phyloP scores from a whole-genome alignment of 2,888 invertebrate species.

The Dasypogon diadema region DNA sequence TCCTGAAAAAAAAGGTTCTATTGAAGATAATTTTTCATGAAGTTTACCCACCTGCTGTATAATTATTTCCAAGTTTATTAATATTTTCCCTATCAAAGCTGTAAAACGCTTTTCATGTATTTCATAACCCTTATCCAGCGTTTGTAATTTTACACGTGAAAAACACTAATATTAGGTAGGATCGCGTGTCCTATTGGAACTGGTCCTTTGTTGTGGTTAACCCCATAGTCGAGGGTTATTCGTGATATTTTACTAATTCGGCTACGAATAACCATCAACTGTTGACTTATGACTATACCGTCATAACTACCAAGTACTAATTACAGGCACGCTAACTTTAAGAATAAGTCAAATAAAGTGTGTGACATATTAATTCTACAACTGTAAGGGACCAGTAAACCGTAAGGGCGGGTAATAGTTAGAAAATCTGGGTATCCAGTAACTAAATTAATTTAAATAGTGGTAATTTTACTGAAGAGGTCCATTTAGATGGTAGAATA shows the following conservation, averaged over 20 bases:
- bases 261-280: slow-evolving; percentile 33
- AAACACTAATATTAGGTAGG: slow-evolving; percentile 5
- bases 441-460: slow-evolving; percentile 21
- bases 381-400: too few relatives aligned
- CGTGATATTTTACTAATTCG: slow-evolving; percentile 44
- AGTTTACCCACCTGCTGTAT: background rate
- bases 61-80: slow-evolving; percentile 3
- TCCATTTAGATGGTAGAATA: slow-evolving; percentile 9
- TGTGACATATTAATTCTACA: background rate
- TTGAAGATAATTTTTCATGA: background rate
- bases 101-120: slow-evolving; percentile 28
- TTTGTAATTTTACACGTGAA: slow-evolving; percentile 18
- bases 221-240: background rate
- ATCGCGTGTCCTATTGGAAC: background rate
- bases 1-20: background rate
- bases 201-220: slow-evolving; percentile 22
- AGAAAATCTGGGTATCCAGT: background rate
- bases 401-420: background rate
- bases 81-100: background rate
- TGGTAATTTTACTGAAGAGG: background rate
- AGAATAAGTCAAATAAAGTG: background rate
- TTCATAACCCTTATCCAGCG: slow-evolving; percentile 8
- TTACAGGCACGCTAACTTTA: slow-evolving; percentile 38
- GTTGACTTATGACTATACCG: slow-evolving; percentile 42
- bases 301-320: slow-evolving; percentile 3